Percentiles rank a stretch among this genome's conserved stretches.
Evolutionary conservation across 2,888 invertebrate genomes (phyloP).

Genomic region (Iselma pallidipennis): DNA sequence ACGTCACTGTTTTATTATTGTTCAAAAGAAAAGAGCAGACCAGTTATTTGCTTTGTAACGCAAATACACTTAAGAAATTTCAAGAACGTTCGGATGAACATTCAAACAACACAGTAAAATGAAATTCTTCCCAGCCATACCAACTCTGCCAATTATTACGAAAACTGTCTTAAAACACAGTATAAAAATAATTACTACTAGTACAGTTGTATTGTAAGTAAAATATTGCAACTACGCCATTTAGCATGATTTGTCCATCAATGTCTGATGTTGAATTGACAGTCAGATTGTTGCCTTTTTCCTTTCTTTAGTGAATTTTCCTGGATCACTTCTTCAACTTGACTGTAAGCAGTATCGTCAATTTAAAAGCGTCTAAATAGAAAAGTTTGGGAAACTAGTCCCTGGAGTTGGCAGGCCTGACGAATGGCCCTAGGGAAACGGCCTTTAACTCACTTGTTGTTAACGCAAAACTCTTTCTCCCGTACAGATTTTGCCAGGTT

Average conservation of each 20-base stretch:
- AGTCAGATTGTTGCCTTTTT: too few species aligned
- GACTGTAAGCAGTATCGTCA: neutral
- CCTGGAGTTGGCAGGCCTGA: constrained; percentile 38
- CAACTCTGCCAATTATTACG: too few species aligned
- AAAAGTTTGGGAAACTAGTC: constrained; percentile 35
- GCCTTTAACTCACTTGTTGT: constrained; percentile 21
- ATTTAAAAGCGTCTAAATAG: constrained; percentile 32
- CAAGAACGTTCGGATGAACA: neutral
- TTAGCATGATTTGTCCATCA: too few species aligned
- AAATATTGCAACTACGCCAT: too few species aligned
- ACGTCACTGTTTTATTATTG: constrained; percentile 15
- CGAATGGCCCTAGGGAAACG: constrained; percentile 36
- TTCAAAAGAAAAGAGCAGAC: constrained; percentile 12
- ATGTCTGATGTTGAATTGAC: too few species aligned
- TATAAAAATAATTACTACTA: too few species aligned
- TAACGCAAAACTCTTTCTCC: constrained; percentile 21
- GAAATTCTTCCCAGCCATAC: constrained; percentile 20
- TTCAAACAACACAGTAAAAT: constrained; percentile 9
- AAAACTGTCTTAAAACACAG: too few species aligned
- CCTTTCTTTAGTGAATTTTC: too few species aligned
- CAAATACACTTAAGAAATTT: constrained; percentile 23
- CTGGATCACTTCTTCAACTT: too few species aligned
- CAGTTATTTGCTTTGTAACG: constrained; percentile 12
- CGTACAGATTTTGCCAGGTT: constrained; percentile 10
- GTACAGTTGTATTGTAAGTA: too few species aligned